phyloP scores from a whole-genome alignment of 2,797 vertebrate genomes.

The Chloroceryle amazona region DNA sequence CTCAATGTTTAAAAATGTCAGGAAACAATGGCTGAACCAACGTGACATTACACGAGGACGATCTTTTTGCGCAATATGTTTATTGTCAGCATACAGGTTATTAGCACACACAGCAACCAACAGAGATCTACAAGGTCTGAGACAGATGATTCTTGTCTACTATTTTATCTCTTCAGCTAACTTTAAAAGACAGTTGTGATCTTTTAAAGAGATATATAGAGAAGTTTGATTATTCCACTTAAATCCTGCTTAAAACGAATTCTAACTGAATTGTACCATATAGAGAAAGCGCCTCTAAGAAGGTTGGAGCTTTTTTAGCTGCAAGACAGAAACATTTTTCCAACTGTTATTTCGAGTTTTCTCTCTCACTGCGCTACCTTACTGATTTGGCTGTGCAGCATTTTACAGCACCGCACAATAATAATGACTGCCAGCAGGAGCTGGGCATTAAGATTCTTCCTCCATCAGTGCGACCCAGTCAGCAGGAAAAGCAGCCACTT shows the following conservation, averaged over 20 bases:
- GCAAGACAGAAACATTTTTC: neutral
- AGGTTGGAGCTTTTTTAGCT: neutral
- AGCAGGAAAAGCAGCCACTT: neutral
- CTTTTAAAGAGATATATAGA: neutral
- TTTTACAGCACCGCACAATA: neutral
- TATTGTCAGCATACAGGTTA: neutral
- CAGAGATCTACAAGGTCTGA: neutral
- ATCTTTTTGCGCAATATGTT: neutral
- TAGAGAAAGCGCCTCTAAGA: neutral
- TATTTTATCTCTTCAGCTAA: neutral
- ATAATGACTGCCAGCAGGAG: neutral
- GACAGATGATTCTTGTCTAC: neutral
- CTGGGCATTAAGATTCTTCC: neutral
- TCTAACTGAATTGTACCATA: neutral
- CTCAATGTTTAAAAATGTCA: neutral
- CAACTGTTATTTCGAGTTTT: neutral
- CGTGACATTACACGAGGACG: neutral
- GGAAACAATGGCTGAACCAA: neutral
- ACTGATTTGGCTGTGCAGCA: neutral
- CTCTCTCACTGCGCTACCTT: neutral
- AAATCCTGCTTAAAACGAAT: neutral
- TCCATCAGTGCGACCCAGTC: accelerated
- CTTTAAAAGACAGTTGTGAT: neutral
- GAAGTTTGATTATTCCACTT: neutral
- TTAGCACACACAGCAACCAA: accelerated